These are phyloP conservation scores for Drosophila paranaensis DNA, from an alignment of 2,888 invertebrate genomes.

Conservation along the genomic window DNA sequence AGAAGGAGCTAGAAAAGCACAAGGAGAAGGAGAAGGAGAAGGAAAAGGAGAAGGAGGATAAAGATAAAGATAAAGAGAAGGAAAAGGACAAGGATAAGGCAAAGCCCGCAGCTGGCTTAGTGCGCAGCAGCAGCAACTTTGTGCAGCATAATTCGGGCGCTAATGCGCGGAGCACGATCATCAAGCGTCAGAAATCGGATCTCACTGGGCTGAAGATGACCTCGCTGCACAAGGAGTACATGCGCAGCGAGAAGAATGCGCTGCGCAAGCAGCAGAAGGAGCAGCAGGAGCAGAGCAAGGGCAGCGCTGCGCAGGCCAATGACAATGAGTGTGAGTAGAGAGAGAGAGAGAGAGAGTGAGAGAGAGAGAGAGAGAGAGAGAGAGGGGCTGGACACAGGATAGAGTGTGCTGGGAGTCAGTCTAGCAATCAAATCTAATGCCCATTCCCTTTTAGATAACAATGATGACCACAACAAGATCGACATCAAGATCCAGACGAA, in stretches of 20 bases:
- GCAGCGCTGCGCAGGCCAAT: slow-evolving; percentile 50
- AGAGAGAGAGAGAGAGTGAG: no score
- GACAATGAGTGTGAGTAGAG: slow-evolving; percentile 70
- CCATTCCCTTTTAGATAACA: slow-evolving; percentile 36
- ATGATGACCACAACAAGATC: slow-evolving; percentile 82
- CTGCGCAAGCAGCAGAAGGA: slow-evolving; percentile 68
- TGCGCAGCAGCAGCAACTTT: slow-evolving; percentile 39
- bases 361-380: no score
- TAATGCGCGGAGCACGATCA: slow-evolving; percentile 70
- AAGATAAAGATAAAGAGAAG: slow-evolving; percentile 25
- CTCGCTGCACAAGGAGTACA: slow-evolving; percentile 84
- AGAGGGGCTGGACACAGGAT: no score
- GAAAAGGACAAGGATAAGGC: slow-evolving; percentile 29
- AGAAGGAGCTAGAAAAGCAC: slow-evolving; percentile 25
- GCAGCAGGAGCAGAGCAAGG: slow-evolving; percentile 50
- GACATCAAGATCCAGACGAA: slow-evolving; percentile 85
- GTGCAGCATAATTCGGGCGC: slow-evolving; percentile 16
- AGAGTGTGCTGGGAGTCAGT: no score
- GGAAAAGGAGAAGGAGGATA: slow-evolving; percentile 23
- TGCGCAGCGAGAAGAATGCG: slow-evolving; percentile 84
- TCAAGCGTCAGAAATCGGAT: slow-evolving; percentile 87
- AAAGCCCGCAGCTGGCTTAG: slow-evolving; percentile 15
- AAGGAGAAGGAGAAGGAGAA: slow-evolving; percentile 33
- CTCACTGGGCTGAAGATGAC: slow-evolving; percentile 87
- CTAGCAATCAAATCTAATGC: neutral